Base-by-base conservation (phyloP, 2,888 invertebrate genomes). In the Chloromyia formosa region DNA sequence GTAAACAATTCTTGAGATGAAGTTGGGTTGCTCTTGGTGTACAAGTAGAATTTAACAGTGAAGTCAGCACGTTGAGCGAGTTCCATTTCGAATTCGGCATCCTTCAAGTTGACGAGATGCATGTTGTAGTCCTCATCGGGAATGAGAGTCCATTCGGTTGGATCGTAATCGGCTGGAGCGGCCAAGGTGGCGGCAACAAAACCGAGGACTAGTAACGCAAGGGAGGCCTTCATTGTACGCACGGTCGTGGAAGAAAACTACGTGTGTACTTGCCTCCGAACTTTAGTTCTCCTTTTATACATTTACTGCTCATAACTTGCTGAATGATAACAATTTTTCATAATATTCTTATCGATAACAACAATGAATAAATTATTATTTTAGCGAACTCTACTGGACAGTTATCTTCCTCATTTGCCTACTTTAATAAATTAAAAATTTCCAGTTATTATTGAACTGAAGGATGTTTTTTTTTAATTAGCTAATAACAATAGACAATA, bases 11-110 rank as follows among this genome's bases (percentile, higher is more conserved):
- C 58, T 14, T 71, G 71, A 0, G 78, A 76, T 16, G 61, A 54
- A 1, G 18, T 66, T 1, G 78, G 76, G 71, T 78, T 80, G 2
- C 74, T 42, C 14, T 82, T 82, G 0, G 86, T 85, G 72, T 79
- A 87, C 3, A 87, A 71, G 64, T 75, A 77, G 60, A 75, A 78
- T 56, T 75, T 74, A 4, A 78, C 76, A 9, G 58, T 23, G 20
- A 71, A 71, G 18, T 71, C 71, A 12, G 56, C 56, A 5, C 71
- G 16, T 40, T 18, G n/a, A 7, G 58, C 56, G 12, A 42, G 10
- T 1, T 20, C 56, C 16, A 56, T 9, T 56, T 56, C 53, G 18
- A 58, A 40, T 18, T 56, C 20, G 2, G 16, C 71, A 56, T 71
- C 71, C 56, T 56, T 7, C 35, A 56, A 14, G 7, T 40, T 56